Conservation (phyloP, 2,888 invertebrate species). For the Agelastica alni region DNA sequence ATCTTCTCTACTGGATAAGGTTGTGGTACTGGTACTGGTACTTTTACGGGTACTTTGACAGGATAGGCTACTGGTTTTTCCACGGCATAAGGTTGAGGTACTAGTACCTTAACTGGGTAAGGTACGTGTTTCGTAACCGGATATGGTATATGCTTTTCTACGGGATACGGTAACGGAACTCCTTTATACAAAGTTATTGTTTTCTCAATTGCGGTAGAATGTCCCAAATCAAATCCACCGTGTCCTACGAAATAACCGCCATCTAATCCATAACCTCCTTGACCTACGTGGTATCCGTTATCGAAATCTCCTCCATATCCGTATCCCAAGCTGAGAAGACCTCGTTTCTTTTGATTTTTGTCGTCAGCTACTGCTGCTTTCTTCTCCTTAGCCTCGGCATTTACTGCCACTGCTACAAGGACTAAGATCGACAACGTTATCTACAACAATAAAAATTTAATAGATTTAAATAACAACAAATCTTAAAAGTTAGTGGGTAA, state of each 20-base stretch:
- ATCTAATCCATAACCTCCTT: conserved; percentile 58
- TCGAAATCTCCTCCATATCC: conserved; percentile 80
- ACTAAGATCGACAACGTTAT: conserved; percentile 74
- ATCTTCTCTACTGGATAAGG: conserved; percentile 81
- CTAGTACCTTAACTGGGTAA: conserved; percentile 65
- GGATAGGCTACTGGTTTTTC: conserved; percentile 74
- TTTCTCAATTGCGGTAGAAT: conserved; percentile 63
- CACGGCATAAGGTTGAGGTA: conserved; percentile 71
- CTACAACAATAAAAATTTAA: too few species aligned
- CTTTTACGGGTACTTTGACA: conserved; percentile 78
- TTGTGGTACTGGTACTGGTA: conserved; percentile 75
- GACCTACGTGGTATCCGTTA: conserved; percentile 69
- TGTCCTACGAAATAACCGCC: conserved; percentile 38
- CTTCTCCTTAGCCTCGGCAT: conserved; percentile 67
- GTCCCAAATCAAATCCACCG: conserved; percentile 45
- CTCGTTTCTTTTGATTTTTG: conserved; percentile 83
- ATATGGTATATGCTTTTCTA: conserved; percentile 67
- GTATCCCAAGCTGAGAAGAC: conserved; percentile 77
- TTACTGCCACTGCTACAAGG: conserved; percentile 69
- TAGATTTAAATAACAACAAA: too few species aligned
- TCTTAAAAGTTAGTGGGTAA: too few species aligned
- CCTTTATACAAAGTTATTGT: conserved; percentile 71
- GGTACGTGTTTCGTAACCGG: conserved; percentile 70
- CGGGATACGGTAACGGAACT: conserved; percentile 67
- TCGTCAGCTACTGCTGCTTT: conserved; percentile 57